A percentile compares a stretch with the other conserved stretches of the same genome.
phyloP scores from a whole-genome alignment of 1,140 invertebrate genomes.

The Dendrolimus kikuchii region DNA sequence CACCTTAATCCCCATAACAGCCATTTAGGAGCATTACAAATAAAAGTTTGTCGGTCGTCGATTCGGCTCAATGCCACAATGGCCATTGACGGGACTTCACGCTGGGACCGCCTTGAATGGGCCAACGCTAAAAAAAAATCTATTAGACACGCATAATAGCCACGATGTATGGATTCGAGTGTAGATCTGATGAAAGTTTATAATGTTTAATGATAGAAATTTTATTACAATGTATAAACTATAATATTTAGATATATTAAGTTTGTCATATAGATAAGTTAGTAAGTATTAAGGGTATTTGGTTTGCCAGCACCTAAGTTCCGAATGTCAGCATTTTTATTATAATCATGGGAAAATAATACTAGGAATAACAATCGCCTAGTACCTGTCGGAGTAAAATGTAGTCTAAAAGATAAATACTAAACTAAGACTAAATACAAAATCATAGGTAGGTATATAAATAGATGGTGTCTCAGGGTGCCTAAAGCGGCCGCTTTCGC shows the following conservation, averaged over 20 bases:
- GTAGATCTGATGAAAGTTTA: conserved; percentile 23
- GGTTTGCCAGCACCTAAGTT: too few species aligned
- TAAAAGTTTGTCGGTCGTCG: conserved; percentile 61
- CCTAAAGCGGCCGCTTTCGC: too few species aligned
- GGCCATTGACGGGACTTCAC: conserved; percentile 59
- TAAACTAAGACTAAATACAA: too few species aligned
- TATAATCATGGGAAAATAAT: too few species aligned
- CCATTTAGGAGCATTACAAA: conserved; percentile 67
- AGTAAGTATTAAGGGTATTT: too few species aligned
- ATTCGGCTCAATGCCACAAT: conserved; percentile 54
- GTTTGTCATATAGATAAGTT: background rate
- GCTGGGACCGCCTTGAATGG: conserved; percentile 62
- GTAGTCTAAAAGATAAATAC: too few species aligned
- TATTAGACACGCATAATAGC: conserved; percentile 68
- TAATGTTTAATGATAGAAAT: conserved; percentile 13
- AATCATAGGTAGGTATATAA: too few species aligned
- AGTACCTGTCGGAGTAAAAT: too few species aligned
- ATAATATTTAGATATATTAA: conserved; percentile 3
- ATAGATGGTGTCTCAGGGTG: too few species aligned
- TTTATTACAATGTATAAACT: background rate
- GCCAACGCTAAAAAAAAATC: conserved; percentile 61
- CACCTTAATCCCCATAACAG: conserved; percentile 66
- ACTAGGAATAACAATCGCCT: too few species aligned
- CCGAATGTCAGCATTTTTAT: too few species aligned
- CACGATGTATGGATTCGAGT: conserved; percentile 41